These are phyloP conservation scores for Germaria angustata DNA, from an alignment of 2,888 invertebrate species.

Conservation along the genomic window DNA sequence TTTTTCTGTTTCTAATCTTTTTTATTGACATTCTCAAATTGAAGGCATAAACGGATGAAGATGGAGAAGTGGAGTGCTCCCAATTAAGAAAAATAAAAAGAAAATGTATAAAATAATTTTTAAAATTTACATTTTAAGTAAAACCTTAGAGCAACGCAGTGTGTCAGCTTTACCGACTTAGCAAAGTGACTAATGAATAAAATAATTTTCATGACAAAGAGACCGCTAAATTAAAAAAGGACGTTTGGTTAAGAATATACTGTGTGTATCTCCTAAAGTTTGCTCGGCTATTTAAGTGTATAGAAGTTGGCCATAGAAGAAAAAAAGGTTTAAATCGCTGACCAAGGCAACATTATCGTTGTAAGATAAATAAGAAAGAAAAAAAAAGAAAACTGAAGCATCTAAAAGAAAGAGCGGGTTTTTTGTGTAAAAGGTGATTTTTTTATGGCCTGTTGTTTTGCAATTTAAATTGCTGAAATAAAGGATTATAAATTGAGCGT, in stretches of 20 bases:
- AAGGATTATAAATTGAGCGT: too few species aligned
- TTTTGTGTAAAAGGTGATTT: background rate
- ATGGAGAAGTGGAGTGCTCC: too few species aligned
- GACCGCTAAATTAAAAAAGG: constrained; percentile 29
- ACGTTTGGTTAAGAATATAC: too few species aligned
- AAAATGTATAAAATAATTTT: too few species aligned
- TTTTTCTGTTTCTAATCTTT: constrained; percentile 25
- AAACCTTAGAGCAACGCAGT: background rate
- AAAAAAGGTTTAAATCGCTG: constrained; percentile 23
- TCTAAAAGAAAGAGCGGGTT: constrained; percentile 3
- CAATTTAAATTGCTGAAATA: too few species aligned
- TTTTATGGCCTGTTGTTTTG: background rate
- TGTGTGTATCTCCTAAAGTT: too few species aligned
- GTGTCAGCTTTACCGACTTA: constrained; percentile 28
- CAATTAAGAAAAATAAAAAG: background rate
- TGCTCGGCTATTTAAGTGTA: too few species aligned
- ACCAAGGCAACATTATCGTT: constrained; percentile 28
- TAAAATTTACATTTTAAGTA: background rate
- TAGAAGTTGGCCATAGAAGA: too few species aligned
- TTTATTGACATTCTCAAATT: constrained; percentile 29
- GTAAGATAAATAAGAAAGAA: background rate
- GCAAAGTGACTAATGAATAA: constrained; percentile 77
- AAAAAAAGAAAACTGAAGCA: background rate
- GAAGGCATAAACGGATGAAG: constrained; percentile 2
- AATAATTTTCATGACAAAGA: constrained; percentile 76